Evolutionary conservation across 2,797 vertebrate genomes (phyloP).

Genomic region (Coendou prehensilis): DNA sequence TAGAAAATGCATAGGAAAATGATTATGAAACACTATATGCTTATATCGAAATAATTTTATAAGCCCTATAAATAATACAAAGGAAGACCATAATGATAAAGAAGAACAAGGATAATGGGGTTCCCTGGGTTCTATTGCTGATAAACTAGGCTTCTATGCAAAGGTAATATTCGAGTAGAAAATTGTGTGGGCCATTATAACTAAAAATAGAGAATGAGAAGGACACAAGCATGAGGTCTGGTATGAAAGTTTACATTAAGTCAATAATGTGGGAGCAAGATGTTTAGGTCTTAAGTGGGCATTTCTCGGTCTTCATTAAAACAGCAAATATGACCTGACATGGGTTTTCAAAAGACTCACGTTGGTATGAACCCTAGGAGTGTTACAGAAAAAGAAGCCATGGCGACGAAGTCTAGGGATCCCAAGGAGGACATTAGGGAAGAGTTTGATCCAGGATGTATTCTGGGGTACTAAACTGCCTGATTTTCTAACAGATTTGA

Average conservation of each 20-base stretch:
- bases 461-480: not conserved
- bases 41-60: not conserved
- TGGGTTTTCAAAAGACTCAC: not conserved
- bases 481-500: not conserved
- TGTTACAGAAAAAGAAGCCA: not conserved
- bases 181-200: not conserved
- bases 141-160: accelerated
- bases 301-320: not conserved
- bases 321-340: not conserved
- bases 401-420: not conserved
- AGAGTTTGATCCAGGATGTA: not conserved
- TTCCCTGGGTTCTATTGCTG: not conserved
- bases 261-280: not conserved
- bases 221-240: not conserved
- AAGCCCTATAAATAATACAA: not conserved
- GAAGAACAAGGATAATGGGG: not conserved
- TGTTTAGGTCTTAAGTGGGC: not conserved
- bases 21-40: not conserved
- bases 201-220: not conserved
- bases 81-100: not conserved
- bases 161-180: not conserved
- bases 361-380: too few relatives aligned
- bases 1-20: not conserved
- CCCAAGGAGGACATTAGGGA: accelerated
- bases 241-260: not conserved